Base-by-base conservation (phyloP, 2,113 vertebrate species). In the Xiphias gladius region DNA sequence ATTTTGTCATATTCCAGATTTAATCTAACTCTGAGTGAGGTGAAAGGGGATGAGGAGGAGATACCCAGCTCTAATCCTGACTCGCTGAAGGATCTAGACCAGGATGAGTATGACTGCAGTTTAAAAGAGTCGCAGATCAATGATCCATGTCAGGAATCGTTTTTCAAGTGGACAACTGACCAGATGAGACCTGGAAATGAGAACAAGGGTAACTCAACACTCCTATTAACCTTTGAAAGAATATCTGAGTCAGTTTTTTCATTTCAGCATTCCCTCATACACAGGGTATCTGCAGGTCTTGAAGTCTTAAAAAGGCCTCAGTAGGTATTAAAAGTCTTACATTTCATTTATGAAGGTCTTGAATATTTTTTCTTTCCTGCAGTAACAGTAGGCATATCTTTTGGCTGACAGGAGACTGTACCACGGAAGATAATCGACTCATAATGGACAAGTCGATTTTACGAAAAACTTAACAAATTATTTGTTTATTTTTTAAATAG, bases 61-160 rank as follows among this genome's bases (percentile, higher is more conserved):
- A 84, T 93, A 70, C 86, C 89, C 52, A 95, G 93, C 86, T 94
- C 94, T 76, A 92, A 94, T 55, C 91, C 92, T 0, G 84, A 84
- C 50, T 95, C 93, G 24, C 71, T 84, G 69, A 65, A 50, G 12
- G 75, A 72, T 62, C 19, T 69, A 2, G 76, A 89, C n/a, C 48
- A 20, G 28, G 79, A 88, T 43, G 90, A 92, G 32, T n/a, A 46
- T n/a, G 3, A 55, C 4, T 67, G 61, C 43, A 50, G 89, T 61
- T 73, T 89, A 13, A 84, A 83, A 2, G 46, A 86, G 6, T 52
- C 79, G 12, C 72, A 77, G 32, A 64, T 58, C 5, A 20, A 19
- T 5, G 7, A 70, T 80, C 70, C 54, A 26, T 89, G 82, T 82
- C 80, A 79, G 61, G 95, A 95, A 66, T 85, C 65, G 0, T 95